A percentile compares a stretch with the other conserved stretches of the same genome.
Conservation (phyloP, 2,888 invertebrate genomes). For the Hypercompe scribonia region DNA sequence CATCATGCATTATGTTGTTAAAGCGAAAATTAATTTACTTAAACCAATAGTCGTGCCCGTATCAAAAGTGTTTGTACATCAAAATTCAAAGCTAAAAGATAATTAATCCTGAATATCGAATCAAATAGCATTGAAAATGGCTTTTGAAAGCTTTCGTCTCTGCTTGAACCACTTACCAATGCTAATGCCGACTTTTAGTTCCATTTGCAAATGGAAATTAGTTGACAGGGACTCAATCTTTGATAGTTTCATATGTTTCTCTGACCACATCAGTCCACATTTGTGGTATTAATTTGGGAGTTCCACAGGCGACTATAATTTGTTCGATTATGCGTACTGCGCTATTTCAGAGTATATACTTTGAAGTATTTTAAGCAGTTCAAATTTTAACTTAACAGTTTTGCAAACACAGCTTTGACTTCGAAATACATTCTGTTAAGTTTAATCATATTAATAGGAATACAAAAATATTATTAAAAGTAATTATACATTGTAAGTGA, state of each 20-base stretch:
- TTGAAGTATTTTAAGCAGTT: neutral
- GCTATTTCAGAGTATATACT: neutral
- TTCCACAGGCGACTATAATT: conserved; percentile 43
- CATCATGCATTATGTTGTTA: neutral
- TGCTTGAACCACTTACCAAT: conserved; percentile 69
- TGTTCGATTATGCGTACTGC: conserved; percentile 32
- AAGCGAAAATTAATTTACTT: conserved; percentile 7
- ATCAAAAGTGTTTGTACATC: conserved; percentile 30
- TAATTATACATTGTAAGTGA: neutral
- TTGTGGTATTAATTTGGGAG: conserved; percentile 37
- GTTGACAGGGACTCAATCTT: conserved; percentile 61
- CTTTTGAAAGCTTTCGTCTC: conserved; percentile 65
- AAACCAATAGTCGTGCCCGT: conserved; percentile 3
- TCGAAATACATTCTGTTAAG: neutral
- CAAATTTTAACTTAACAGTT: neutral
- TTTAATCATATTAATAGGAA: neutral
- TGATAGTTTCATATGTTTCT: conserved; percentile 61
- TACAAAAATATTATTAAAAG: neutral
- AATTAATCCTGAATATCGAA: conserved; percentile 65
- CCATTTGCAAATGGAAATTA: conserved; percentile 79
- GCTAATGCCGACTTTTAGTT: conserved; percentile 78
- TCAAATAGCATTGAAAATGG: conserved; percentile 72
- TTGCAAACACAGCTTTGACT: neutral
- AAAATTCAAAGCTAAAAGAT: conserved; percentile 54
- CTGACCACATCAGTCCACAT: conserved; percentile 33